Base-by-base conservation (phyloP, 2,113 vertebrate genomes). In the Chaetops frenatus region DNA sequence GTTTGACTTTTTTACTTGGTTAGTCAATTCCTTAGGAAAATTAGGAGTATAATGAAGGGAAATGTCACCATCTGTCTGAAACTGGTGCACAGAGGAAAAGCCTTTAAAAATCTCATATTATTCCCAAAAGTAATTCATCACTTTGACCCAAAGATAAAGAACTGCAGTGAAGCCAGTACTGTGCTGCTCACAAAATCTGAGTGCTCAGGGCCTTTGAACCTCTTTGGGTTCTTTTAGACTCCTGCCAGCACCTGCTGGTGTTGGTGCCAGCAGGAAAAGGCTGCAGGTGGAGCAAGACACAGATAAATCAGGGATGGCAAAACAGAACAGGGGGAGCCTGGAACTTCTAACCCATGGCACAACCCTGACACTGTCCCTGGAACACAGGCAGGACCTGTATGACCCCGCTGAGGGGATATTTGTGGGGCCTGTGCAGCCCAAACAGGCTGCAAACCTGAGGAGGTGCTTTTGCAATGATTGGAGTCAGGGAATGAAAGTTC, bases 21-120 rank as follows among this genome's bases (percentile, higher is more conserved):
- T 81, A 94, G 76, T 51, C 47, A 88, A 81, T 95, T 98, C 94
- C 91, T 96, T 70, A 80, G 88, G 92, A 96, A 96, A 88, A 90
- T 42, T 71, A 81, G 74, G 31, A 80, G 79, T 79, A 93, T 62
- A 79, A 48, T 58, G 42, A 96, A 97, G 72, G 86, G 93, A 97
- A 96, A 25, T 85, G 79, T 96, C 90, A 94, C 97, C 97, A 95
- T 97, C 97, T 98, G 97, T 72, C 92, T 93, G 95, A 94, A 92
- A 78, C 21, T 64, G 91, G 38, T 54, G 9, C 89, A 88, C 78
- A 90, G 45, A 88, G 24, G 28, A 58, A 92, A 76, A 54, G 38
- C 35, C 4, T 66, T 57, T 44, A 11, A 92, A 87, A 77, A 23
- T 54, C 40, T 73, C 42, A 12, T 83, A 57, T 67, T 93, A 81